A percentile compares a stretch with the other conserved stretches of the same genome.
phyloP scores from a whole-genome alignment of 2,888 invertebrate genomes.

The Kryphioiulus occultus region DNA sequence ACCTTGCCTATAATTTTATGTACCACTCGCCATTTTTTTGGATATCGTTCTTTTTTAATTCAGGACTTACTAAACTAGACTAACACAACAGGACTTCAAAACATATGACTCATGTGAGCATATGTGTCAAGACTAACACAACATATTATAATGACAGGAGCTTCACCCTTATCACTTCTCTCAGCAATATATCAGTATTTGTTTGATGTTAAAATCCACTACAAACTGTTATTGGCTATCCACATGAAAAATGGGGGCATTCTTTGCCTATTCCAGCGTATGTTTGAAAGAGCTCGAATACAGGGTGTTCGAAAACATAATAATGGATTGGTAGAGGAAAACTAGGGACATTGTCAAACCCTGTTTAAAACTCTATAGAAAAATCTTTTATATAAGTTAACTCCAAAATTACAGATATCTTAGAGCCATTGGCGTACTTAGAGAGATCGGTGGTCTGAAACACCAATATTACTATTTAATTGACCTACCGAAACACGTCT shows the following conservation, averaged over 20 bases:
- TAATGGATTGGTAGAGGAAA: background rate
- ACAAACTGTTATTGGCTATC: background rate
- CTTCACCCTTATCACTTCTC: background rate
- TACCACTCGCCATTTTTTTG: too few relatives aligned
- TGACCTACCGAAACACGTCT: background rate
- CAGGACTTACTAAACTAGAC: too few relatives aligned
- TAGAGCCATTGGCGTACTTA: background rate
- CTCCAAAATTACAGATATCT: background rate
- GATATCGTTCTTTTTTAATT: too few relatives aligned
- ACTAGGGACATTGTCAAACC: background rate
- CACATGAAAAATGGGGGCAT: background rate
- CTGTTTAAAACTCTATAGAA: background rate
- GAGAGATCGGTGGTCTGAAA: constrained; percentile 10
- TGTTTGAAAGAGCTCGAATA: background rate
- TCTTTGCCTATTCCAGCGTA: background rate
- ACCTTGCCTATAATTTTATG: too few relatives aligned
- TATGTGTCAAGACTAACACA: too few relatives aligned
- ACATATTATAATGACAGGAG: too few relatives aligned
- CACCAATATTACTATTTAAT: background rate
- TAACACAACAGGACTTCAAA: too few relatives aligned
- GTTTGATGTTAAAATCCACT: background rate
- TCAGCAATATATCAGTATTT: background rate
- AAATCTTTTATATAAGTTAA: background rate
- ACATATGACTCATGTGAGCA: too few relatives aligned
- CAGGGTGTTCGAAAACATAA: background rate